These are phyloP conservation scores for Columba janthina DNA, from an alignment of 2,113 vertebrate species.

Conservation along the genomic window DNA sequence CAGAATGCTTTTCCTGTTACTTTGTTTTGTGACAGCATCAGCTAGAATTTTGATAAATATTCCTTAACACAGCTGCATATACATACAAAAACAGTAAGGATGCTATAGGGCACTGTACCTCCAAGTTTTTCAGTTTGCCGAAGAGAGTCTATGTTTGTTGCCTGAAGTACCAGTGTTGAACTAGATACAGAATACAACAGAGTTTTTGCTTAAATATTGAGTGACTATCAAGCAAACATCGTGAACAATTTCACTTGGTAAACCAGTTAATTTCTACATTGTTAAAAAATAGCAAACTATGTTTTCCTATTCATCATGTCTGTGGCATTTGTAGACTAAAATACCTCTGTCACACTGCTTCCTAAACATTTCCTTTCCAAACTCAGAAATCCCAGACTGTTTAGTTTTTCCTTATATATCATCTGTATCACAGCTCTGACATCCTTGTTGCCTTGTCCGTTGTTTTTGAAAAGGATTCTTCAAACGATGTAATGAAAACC, in stretches of 20 bases:
- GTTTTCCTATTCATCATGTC: not conserved
- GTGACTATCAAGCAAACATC: not conserved
- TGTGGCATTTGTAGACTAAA: not conserved
- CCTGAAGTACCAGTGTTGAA: not conserved
- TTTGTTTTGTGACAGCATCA: not conserved
- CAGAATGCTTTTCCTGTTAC: not conserved
- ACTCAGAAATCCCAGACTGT: not conserved
- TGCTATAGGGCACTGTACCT: not conserved
- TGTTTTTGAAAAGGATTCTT: not conserved
- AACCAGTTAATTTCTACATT: not conserved
- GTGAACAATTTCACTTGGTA: not conserved
- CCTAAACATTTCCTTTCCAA: not conserved
- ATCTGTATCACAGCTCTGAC: not conserved
- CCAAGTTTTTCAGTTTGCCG: not conserved
- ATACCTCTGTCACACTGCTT: not conserved
- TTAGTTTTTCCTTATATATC: not conserved
- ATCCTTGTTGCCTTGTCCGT: not conserved
- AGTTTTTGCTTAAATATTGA: not conserved
- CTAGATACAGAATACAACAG: not conserved
- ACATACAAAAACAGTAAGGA: not conserved
- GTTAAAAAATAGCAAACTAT: not conserved
- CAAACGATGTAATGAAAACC: accelerated
- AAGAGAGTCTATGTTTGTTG: not conserved
- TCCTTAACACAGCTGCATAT: not conserved
- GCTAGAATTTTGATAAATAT: not conserved